These are phyloP conservation scores for Nephrotoma flavescens DNA, from an alignment of 2,888 invertebrate species.

Conservation along the genomic window DNA sequence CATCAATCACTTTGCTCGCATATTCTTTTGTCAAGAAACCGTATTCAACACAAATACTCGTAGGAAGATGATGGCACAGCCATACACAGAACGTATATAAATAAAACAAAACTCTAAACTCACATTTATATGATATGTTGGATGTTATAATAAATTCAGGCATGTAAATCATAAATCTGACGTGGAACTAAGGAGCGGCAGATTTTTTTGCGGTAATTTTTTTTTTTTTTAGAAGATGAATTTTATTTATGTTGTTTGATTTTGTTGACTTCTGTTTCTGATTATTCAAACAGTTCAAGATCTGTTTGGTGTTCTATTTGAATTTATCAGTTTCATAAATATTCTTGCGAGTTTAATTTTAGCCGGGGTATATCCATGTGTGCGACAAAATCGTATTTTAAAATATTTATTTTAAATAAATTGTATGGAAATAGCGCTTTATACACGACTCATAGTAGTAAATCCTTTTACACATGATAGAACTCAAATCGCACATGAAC, in stretches of 20 bases:
- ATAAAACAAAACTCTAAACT: background rate
- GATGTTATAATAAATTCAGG: background rate
- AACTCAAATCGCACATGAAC: background rate
- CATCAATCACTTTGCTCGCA: background rate
- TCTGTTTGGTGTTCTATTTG: background rate
- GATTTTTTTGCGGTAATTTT: background rate
- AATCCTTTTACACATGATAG: background rate
- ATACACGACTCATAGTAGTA: no score
- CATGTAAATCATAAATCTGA: background rate
- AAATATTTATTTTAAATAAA: no score
- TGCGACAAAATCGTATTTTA: background rate
- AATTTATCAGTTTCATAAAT: background rate
- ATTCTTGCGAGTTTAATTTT: background rate
- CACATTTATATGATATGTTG: background rate
- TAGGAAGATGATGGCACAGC: background rate
- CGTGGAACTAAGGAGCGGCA: background rate
- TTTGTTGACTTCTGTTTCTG: background rate
- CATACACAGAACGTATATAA: background rate
- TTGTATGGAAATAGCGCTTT: no score
- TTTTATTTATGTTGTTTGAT: background rate
- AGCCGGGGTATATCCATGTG: background rate
- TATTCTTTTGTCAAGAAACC: background rate
- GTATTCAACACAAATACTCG: background rate
- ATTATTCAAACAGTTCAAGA: background rate
- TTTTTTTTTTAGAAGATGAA: background rate